phyloP scores from a whole-genome alignment of 2,113 vertebrate species.

The Gallinago media region DNA sequence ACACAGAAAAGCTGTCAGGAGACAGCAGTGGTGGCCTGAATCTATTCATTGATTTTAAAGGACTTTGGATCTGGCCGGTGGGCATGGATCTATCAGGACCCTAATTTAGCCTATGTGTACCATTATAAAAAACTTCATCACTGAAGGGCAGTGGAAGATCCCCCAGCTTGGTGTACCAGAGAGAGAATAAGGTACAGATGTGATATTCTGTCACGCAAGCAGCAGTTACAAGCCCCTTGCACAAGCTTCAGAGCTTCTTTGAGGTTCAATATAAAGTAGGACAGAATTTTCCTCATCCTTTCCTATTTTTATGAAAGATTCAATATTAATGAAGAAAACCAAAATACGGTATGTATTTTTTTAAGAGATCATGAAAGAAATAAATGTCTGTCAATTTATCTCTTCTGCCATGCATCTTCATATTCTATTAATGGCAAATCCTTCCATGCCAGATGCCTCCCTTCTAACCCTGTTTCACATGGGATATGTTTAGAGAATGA shows the following conservation, averaged over 20 bases:
- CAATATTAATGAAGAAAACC: neutral
- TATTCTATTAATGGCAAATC: neutral
- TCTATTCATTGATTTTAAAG: slow-evolving; percentile 1
- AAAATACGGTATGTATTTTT: neutral
- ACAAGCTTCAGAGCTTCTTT: neutral
- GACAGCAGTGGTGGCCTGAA: neutral
- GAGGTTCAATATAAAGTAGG: neutral
- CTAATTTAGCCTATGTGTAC: slow-evolving; percentile 4
- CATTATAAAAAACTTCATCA: neutral
- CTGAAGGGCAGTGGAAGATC: neutral
- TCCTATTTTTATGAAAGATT: neutral
- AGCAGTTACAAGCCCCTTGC: neutral
- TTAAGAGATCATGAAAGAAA: neutral
- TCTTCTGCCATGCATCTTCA: neutral
- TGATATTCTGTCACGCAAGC: neutral
- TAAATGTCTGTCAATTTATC: neutral
- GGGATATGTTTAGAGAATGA: neutral
- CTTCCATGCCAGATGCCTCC: neutral
- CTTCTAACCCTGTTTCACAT: neutral
- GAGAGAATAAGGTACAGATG: neutral
- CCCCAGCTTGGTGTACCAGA: neutral
- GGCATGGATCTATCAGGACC: neutral
- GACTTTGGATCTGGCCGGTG: neutral
- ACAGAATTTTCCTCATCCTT: neutral
- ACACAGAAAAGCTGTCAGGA: neutral